These are phyloP conservation scores for Mimas tiliae DNA, from an alignment of 2,888 invertebrate species.

Conservation along the genomic window DNA sequence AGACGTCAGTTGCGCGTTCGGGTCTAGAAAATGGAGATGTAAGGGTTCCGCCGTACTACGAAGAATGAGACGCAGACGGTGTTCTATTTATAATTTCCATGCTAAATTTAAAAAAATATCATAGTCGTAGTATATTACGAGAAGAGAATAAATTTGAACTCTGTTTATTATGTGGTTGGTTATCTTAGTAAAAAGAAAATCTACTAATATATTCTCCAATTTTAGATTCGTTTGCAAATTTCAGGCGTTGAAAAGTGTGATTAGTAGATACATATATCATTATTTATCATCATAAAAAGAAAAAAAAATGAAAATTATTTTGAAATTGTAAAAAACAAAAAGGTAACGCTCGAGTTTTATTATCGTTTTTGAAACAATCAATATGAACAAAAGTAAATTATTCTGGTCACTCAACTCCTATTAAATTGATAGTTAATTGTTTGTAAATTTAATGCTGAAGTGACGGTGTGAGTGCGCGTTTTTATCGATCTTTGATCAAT, in stretches of 20 bases:
- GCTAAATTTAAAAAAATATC: too few relatives aligned
- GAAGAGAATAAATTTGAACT: too few relatives aligned
- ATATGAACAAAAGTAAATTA: conserved; percentile 54
- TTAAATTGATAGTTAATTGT: conserved; percentile 58
- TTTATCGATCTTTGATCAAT: conserved; percentile 3
- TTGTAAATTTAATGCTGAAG: conserved; percentile 49
- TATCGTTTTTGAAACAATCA: conserved; percentile 33
- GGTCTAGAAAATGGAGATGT: background rate
- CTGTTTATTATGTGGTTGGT: too few relatives aligned
- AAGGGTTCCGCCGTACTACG: background rate
- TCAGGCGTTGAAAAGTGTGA: conserved; percentile 31
- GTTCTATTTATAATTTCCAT: too few relatives aligned
- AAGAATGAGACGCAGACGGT: too few relatives aligned
- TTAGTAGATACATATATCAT: conserved; percentile 34
- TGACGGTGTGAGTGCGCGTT: conserved; percentile 27
- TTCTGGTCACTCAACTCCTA: conserved; percentile 77
- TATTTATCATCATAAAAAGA: conserved; percentile 39
- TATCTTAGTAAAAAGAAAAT: background rate
- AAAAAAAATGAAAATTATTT: conserved; percentile 36
- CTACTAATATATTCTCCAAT: background rate
- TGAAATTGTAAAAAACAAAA: conserved; percentile 7
- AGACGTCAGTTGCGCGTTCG: background rate
- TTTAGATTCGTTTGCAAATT: conserved; percentile 2
- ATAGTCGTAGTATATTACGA: too few relatives aligned
- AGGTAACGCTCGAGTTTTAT: conserved; percentile 20